Evolutionary conservation across 2,888 invertebrate genomes (phyloP), one percentile per base, ranked within the genome.

Genomic region (Drosophila emarginata): DNA sequence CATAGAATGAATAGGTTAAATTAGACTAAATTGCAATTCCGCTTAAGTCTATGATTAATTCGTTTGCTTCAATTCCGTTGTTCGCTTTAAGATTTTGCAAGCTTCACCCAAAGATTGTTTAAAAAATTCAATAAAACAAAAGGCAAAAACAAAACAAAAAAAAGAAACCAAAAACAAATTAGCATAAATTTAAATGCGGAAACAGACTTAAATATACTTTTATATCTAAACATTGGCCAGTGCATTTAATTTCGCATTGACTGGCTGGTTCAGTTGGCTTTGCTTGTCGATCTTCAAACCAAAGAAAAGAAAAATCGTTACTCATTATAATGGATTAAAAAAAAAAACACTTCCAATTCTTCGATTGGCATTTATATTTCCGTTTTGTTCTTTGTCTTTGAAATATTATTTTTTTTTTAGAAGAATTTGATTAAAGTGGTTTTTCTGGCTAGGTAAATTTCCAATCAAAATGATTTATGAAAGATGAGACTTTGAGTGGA

Each of bases 111-210:
- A 37, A 37, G 37, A n/a, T 37, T n/a, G 37, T 37, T 37, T 11
- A 9, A 45, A 21, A 21, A 21, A 45, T 45, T 45, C 18, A 21
- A 45, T 45, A 39, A 45, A 45, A 32, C 60, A 40, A 59, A 40
- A 52, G 15, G 15, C 18, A 23, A 52, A 37, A 50, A 15, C 50
- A 57, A 26, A 14, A 28, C 23, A 37, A 28, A 37, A 32, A 37
- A 51, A 26, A 37, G 14, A 50, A 54, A 37, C 60, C 40, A 61
- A 45, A 62, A 68, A 54, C 26, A 65, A 74, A 63, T 75, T 76
- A 75, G 60, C 67, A 67, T 64, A 67, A 53, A 75, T 83, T 69
- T 72, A 36, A 79, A 84, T 80, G 71, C 83, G 83, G 83, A 84
- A 83, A 77, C 62, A 57, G 64, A 67, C 15, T 59, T 15, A 39